Base-by-base conservation (phyloP, 2,113 vertebrate genomes). In the Notarius quadriscutis region DNA sequence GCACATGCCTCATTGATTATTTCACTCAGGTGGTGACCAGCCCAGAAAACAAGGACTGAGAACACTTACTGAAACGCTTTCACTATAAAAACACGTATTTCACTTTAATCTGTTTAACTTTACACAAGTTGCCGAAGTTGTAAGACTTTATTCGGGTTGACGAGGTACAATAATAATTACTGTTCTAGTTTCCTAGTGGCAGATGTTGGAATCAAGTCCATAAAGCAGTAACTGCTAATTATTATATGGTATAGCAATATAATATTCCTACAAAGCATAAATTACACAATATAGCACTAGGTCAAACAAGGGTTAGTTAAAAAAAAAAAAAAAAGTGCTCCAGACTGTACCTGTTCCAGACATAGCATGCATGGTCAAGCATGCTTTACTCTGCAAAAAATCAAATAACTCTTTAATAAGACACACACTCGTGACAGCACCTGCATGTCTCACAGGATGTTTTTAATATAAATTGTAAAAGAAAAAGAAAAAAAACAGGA, bases 1-100 rank as follows among this genome's bases (percentile, higher is more conserved):
- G 96, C 96, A 96, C 97, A 97, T 96, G 97, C 96, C 96, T 98
- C 97, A 99, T 99, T 98, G 98, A 99, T 99, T 99, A 97, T 96
- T 99, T 97, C 96, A 96, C 97, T 91, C 94, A 96, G 97, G 96
- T 97, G 97, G 95, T 97, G 97, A 98, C 97, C 97, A 97, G 97
- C 96, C 96, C 96, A 94, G 96, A 97, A 98, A 98, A 97, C 96
- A 98, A 96, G 96, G 96, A 96, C 95, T 96, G 95, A 97, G 96
- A 96, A 96, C 96, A 96, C 95, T 34, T 34, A 34, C 34, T 94
- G 95, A 90, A 93, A 94, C 92, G 90, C 91, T 92, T 92, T 90
- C 92, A 90, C 92, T 89, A 84, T 55, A 84, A 75, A 75, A 90
- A 65, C 86, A 87, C 75, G 65, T 57, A 69, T 67, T 67, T 67